Evolutionary conservation across 2,797 vertebrate genomes (phyloP).

Genomic region (Tolypeutes matacus): DNA sequence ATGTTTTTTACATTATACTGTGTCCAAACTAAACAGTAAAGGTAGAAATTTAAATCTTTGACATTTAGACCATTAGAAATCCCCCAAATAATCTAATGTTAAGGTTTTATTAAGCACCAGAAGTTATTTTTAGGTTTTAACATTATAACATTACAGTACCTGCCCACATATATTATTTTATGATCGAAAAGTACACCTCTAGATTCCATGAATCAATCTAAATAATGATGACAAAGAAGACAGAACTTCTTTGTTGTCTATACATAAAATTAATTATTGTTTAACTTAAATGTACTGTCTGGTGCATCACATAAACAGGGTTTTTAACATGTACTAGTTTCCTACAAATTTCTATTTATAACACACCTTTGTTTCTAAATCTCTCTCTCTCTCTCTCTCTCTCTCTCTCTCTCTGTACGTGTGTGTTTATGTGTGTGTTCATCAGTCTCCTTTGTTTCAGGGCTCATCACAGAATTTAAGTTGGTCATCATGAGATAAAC

Average conservation of each 20-base stretch:
- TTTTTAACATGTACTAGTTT: slow-evolving; percentile 53
- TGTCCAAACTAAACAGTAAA: not conserved
- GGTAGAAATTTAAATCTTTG: not conserved
- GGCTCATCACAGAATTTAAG: slow-evolving; percentile 3
- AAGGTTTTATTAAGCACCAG: not conserved
- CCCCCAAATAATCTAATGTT: not conserved
- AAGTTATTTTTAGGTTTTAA: slow-evolving; percentile 12
- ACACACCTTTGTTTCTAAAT: not conserved
- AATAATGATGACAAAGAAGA: slow-evolving; percentile 43
- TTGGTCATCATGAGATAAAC: not conserved
- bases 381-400: not conserved
- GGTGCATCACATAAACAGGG: slow-evolving; percentile 45
- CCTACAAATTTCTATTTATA: slow-evolving; percentile 43
- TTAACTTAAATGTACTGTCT: slow-evolving; percentile 58
- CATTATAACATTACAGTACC: not conserved
- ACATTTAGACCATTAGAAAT: not conserved
- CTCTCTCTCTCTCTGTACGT: not conserved
- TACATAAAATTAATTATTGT: slow-evolving; percentile 59
- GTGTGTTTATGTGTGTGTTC: not conserved
- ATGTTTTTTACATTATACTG: not conserved
- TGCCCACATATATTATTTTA: slow-evolving; percentile 56
- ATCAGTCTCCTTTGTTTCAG: not conserved
- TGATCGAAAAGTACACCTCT: not conserved
- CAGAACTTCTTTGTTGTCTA: slow-evolving; percentile 50
- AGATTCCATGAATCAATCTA: slow-evolving; percentile 36